Evolutionary conservation across 2,888 invertebrate species (phyloP), one percentile per base, ranked within the genome.

Genomic region (Micoletzkya japonica): DNA sequence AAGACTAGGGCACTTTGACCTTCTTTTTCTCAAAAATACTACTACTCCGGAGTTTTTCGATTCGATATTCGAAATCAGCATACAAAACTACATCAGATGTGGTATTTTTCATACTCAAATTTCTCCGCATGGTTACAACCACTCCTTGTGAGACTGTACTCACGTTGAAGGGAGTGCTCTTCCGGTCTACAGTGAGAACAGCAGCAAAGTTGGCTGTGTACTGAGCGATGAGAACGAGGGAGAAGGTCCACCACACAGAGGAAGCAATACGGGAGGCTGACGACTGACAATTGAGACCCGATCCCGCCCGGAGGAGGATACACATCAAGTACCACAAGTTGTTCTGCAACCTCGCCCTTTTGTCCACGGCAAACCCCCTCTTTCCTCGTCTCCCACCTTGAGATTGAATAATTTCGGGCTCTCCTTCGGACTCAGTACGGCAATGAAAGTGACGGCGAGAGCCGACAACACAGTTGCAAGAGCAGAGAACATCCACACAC

Each of bases 181-280:
- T 81, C 54, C 95, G 88, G 87, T 97, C 96, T 36, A 97, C 95
- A 0, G 97, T 97, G 56, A 97, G 90, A 87, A 97, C 95, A 1
- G 97, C 97, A 0, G 97, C 97, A 84, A 97, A 88, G 88, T 94
- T 93, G 24, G 97, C 97, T 14, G 97, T 97, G 88, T 97, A 97
- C n/a, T 97, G 97, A 0, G 95, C 95, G 73, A 98, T 93, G 86
- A 97, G 94, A 86, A 97, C 97, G 50, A 97, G 90, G 0, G 96
- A 96, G 88, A 98, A 97, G 88, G 96, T 95, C 95, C 96, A 97
- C 97, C 97, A 97, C n/a, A 79, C 76, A 0, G 78, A 44, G 10
- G 58, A 56, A 30, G 39, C 28, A 14, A 63, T 74, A 70, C 76
- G 61, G 28, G 77, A 74, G 6, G 79, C 75, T 28, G 72, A 72